phyloP scores from a whole-genome alignment of 2,113 vertebrate genomes.

The Sphyrna mokarran region DNA sequence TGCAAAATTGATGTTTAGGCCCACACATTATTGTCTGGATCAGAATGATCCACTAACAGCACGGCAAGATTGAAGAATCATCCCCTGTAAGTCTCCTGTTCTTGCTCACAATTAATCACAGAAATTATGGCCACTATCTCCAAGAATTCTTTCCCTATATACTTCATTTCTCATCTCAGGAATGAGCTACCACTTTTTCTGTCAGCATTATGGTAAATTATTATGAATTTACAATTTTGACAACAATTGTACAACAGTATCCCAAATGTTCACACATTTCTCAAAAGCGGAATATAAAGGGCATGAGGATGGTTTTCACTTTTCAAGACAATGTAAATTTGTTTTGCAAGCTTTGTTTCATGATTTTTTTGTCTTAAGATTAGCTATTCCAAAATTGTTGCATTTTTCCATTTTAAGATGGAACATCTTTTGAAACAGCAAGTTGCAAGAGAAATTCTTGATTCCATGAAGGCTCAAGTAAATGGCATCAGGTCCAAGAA shows the following conservation, averaged over 20 bases:
- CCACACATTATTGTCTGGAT: no score
- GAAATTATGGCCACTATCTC: neutral
- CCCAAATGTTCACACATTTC: no score
- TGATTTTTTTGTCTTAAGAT: neutral
- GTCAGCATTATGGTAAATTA: neutral
- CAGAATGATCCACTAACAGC: no score
- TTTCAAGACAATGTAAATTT: no score
- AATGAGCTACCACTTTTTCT: no score
- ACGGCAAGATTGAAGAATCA: no score
- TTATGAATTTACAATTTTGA: neutral
- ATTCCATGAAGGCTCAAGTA: neutral
- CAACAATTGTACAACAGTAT: no score
- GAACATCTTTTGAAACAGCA: neutral
- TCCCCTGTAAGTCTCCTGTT: neutral
- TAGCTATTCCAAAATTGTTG: neutral
- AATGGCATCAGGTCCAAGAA: neutral
- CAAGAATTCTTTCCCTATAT: neutral
- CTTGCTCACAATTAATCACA: neutral
- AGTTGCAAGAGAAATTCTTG: neutral
- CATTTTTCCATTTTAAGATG: neutral
- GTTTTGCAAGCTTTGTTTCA: no score
- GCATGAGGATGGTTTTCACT: no score
- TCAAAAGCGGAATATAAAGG: no score
- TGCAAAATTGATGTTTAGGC: no score
- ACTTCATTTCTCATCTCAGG: no score